These are phyloP conservation scores for Plectropomus leopardus DNA, from an alignment of 2,113 vertebrate species.

Conservation along the genomic window DNA sequence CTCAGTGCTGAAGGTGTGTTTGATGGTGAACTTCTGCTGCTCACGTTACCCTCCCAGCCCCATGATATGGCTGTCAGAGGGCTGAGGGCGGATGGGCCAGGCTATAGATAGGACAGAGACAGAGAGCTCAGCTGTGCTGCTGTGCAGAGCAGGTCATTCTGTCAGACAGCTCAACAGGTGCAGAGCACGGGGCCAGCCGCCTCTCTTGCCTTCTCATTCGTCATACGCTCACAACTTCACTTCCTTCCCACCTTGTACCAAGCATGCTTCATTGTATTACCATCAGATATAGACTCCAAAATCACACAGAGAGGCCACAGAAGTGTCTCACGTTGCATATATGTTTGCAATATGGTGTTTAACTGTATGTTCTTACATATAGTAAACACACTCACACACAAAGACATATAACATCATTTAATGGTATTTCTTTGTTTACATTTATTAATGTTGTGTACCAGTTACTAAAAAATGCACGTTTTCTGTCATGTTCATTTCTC, in stretches of 20 bases:
- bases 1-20: slow-evolving; percentile 54
- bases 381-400: background rate
- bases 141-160: slow-evolving; percentile 77
- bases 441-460: background rate
- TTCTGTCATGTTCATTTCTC: background rate
- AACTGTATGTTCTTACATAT: background rate
- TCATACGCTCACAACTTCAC: slow-evolving; percentile 22
- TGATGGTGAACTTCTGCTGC: slow-evolving; percentile 59
- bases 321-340: background rate
- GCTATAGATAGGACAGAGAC: slow-evolving; percentile 86
- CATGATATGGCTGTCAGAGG: slow-evolving; percentile 61
- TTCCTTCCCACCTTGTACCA: slow-evolving; percentile 24
- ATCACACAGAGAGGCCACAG: background rate
- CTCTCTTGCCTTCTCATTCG: slow-evolving; percentile 33
- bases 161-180: slow-evolving; percentile 83
- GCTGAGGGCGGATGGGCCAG: slow-evolving; percentile 45
- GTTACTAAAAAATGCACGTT: background rate
- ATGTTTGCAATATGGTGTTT: background rate
- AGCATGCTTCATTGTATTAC: background rate
- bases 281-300: background rate
- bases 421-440: background rate
- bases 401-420: background rate
- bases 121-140: slow-evolving; percentile 83
- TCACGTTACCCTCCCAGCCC: slow-evolving; percentile 74
- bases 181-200: slow-evolving; percentile 56